These are phyloP conservation scores for Formica aserva DNA, from an alignment of 2,888 invertebrate species.

Conservation along the genomic window DNA sequence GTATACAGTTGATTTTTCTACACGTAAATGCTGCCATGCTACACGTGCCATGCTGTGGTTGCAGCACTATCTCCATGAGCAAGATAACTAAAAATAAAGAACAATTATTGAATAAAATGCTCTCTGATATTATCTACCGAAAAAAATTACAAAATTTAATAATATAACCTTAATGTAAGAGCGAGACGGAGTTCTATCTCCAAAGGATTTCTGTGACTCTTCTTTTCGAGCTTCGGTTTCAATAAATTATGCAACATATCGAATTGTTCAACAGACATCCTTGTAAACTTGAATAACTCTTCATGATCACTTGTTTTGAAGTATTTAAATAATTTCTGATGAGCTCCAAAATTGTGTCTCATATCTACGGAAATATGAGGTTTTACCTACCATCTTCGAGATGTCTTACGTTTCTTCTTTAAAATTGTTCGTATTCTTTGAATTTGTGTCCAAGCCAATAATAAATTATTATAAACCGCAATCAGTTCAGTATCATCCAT, in stretches of 20 bases:
- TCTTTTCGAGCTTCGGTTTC: not conserved
- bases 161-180: not conserved
- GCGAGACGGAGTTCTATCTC: not conserved
- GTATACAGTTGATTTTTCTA: not conserved
- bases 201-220: not conserved
- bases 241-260: not conserved
- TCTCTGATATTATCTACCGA: not conserved
- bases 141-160: not conserved
- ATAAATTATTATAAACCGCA: not conserved
- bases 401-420: not conserved
- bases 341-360: not conserved
- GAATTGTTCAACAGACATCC: not conserved
- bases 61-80: conserved; percentile 5
- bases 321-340: not conserved
- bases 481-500: not conserved
- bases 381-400: not conserved
- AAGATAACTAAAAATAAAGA: conserved; percentile 1
- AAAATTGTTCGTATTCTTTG: not conserved
- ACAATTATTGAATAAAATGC: not conserved
- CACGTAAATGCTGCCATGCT: no score
- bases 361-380: not conserved
- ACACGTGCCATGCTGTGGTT: not conserved
- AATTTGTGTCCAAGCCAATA: not conserved
- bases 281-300: conserved; percentile 2
- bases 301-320: not conserved